Base-by-base conservation (phyloP, 2,113 vertebrate genomes). In the Siniperca chuatsi region DNA sequence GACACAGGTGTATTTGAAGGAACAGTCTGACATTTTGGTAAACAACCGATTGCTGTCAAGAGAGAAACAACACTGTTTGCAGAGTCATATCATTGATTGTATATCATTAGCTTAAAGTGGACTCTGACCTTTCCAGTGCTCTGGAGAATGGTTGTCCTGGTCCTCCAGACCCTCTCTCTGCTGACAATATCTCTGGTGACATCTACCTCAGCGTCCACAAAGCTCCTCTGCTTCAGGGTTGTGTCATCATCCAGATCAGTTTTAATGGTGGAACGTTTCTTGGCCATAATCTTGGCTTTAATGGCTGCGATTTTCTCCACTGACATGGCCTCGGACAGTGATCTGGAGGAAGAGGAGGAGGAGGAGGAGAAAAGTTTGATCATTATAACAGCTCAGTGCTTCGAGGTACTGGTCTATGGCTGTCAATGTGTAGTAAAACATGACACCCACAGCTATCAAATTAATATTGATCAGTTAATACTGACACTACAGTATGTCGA, bases 211-310 rank as follows among this genome's bases (percentile, higher is more conserved):
- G 98, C 98, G 61, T 99, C 98, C 86, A 99, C 98, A 86, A 99
- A 99, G 94, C 98, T 99, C 92, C 98, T 97, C 95, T 99, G 98
- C 90, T 99, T 99, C 87, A 97, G 96, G 62, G 97, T 98, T 91
- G 98, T 98, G 86, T 99, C 98, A 48, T 99, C 98, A 86, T 99
- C 98, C 92, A 99, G 93, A 93, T 99, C 98, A 0, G 98, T 98
- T 95, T 99, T 99, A 92, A 99, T 99, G 82, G 98, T 99, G 37
- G 98, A 98, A 85, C 98, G 97, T 94, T 99, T 99, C 95, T 99
- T 99, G 68, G 98, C 98, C 98, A 99, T 99, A 83, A 99, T 99
- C 93, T 99, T 99, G 88, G 98, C 98, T 94, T 99, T 99, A 95
- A 99, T 99, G 91, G 98, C 98, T 66, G 98, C 98, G 61, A 99